Evolutionary conservation across 2,113 vertebrate genomes (phyloP), one percentile per base, ranked within the genome.

Genomic region (Raja brachyura): DNA sequence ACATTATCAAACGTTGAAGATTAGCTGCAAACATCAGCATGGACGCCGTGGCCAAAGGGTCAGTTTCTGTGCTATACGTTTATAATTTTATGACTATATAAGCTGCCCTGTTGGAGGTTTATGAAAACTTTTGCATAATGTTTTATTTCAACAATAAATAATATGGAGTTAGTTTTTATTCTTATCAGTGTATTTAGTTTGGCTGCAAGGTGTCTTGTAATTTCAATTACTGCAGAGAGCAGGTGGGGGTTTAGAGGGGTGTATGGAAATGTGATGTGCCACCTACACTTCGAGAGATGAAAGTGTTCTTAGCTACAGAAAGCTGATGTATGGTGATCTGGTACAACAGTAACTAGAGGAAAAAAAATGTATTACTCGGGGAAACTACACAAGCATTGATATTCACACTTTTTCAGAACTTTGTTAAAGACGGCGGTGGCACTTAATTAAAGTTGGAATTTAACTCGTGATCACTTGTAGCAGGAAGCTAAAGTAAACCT

Each of bases 241-340:
- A 92, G 90, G 22, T 20, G 14, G 18, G 18, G 70, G 18, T 14
- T 5, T 20, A 20, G 18, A 20, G 70, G 9, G 14, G 70, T 20
- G 18, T 73, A 20, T 73, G 70, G 70, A 73, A 73, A 92, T 54
- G 31, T 54, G 90, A 73, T 28, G 66, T 66, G 88, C 88, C 88
- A 90, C 70, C 88, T 90, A 90, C 61, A 63, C 18, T 39, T 90
- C 88, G 70, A 70, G 33, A 66, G 22, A 70, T 90, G 66, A 8
- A 73, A 73, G 39, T 92, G 7, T 61, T 39, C 39, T 92, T 74
- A 73, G 25, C 39, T 54, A 28, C 20, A 92, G 54, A 90, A 92
- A 48, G n/a, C 3, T 70, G 16, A 90, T 48, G 90, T 28, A 48
- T 68, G 22, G 14, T 73, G 70, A 73, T 73, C 18, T 73, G 70